Evolutionary conservation across 2,113 vertebrate species (phyloP), one percentile per base, ranked within the genome.

Genomic region (Himantopus leucocephalus): DNA sequence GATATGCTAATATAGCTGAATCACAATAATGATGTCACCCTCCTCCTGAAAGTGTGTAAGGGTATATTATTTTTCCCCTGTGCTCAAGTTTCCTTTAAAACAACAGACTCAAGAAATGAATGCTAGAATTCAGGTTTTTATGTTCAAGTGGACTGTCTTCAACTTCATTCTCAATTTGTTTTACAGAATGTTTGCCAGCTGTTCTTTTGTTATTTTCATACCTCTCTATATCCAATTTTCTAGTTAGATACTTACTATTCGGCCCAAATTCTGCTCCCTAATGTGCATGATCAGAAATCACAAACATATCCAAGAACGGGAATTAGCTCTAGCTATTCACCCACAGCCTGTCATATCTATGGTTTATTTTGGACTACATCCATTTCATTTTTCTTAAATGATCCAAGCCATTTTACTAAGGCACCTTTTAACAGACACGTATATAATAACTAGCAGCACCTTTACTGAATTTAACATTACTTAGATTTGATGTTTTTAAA

Each of bases 101-200:
- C 74, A 81, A 34, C 27, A 78, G 23, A 71, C 43, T 64, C 23
- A 64, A 81, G 8, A 82, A 76, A 60, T 23, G 5, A 68, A 81
- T 15, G 13, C 37, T 87, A 72, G 80, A 84, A 87, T 64, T 67
- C 30, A 32, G 6, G 0, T 2, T 15, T 45, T 94, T 87, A 45
- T 58, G 22, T 56, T 90, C 17, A 60, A 82, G 11, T 23, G 34
- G 27, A 68, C 52, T 79, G 34, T 68, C 74, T 92, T 91, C 43
- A 77, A 21, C 9, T 70, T 92, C 5, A 59, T 95, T 90, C 62
- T 78, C 27, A 35, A 53, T 66, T 72, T 90, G 34, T 64, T 94
- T 70, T 41, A 76, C 67, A 76, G 85, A 92, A 88, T 39, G 30
- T 53, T 93, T 93, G 66, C 58, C 93, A 95, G 88, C 71, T 96